These are phyloP conservation scores for Cliona cf. orientalis DNA, from an alignment of 37 sponge, comb jelly and placozoan species.

Conservation along the genomic window DNA sequence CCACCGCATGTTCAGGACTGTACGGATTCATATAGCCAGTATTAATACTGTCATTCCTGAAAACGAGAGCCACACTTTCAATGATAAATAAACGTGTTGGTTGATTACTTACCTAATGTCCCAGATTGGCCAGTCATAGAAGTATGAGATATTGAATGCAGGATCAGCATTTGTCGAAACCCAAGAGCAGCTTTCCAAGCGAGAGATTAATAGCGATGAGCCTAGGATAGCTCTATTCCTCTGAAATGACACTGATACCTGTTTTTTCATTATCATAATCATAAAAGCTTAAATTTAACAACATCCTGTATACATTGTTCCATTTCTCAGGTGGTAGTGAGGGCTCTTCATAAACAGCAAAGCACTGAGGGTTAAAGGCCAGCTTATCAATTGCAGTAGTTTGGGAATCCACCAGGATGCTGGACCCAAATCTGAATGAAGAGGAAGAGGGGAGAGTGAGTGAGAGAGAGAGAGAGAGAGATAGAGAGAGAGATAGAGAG, in stretches of 20 bases:
- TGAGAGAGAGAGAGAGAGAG: too few relatives aligned
- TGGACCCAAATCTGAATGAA: conserved; percentile 60
- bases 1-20: too few relatives aligned
- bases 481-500: too few relatives aligned
- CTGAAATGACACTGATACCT: conserved; percentile 46
- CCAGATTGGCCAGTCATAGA: conserved; percentile 51
- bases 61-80: too few relatives aligned
- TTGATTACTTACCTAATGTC: too few relatives aligned
- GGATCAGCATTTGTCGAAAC: conserved; percentile 8
- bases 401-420: conserved; percentile 16
- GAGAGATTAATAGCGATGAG: conserved; percentile 49
- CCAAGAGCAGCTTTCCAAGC: conserved; percentile 51
- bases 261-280: neutral
- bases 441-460: too few relatives aligned
- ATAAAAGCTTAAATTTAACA: neutral
- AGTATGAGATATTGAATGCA: conserved; percentile 30
- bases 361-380: conserved; percentile 48
- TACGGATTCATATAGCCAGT: conserved; percentile 47
- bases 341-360: conserved; percentile 32
- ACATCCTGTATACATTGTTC: conserved; percentile 43
- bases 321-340: conserved; percentile 37
- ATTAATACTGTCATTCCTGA: conserved; percentile 37
- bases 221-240: conserved; percentile 48
- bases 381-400: neutral
- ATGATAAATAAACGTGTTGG: too few relatives aligned